Base-by-base conservation (phyloP, 2,888 invertebrate genomes). In the Oligia strigilis region DNA sequence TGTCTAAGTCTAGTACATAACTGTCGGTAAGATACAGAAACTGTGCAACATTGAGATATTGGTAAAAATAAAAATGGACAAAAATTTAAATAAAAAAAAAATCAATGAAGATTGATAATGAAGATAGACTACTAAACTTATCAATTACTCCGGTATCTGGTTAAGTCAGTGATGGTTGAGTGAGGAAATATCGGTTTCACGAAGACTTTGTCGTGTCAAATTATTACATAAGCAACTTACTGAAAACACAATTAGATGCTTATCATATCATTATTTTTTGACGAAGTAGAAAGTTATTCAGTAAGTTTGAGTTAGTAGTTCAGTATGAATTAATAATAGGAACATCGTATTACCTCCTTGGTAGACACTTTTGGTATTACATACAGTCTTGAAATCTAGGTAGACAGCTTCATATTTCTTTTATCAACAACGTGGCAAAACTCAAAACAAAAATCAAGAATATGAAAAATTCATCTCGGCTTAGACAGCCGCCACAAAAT, bases 381-480 rank as follows among this genome's bases (percentile, higher is more conserved):
- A 23, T 40, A 14, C 29, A 23, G 17, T 43, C 14, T 67, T 55
- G 3, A 40, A 72, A 70, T 70, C 23, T 36, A 60, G 58, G 4
- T 75, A 40, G 40, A 65, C 23, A 23, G 11, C 0, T 65, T 40
- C 9, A 19, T 23, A 55, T 62, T 17, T 84, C 36, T n/a, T 66
- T 70, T 70, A 23, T 40, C 23, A 70, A 80, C n/a, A 64, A 58
- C 8, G 60, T 60, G 43, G 36, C 19, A 52, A 67, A 65, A 75
- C 60, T 67, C 62, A 36, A 52, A 81, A 58, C 58, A 58, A 64
- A 58, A 78, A 72, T 62, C 65, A 72, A 81, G 76, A 87, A 77
- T 72, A 88, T 87, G 78, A 85, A 84, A 87, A 75, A 86, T 72
- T 77, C 81, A 88, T 72, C n/a, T 79, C 58, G 17, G 40, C 76